A percentile compares a stretch with the other conserved stretches of the same genome.
These are phyloP conservation scores for Myotis myotis DNA, from an alignment of 2,797 vertebrate species.

Conservation along the genomic window DNA sequence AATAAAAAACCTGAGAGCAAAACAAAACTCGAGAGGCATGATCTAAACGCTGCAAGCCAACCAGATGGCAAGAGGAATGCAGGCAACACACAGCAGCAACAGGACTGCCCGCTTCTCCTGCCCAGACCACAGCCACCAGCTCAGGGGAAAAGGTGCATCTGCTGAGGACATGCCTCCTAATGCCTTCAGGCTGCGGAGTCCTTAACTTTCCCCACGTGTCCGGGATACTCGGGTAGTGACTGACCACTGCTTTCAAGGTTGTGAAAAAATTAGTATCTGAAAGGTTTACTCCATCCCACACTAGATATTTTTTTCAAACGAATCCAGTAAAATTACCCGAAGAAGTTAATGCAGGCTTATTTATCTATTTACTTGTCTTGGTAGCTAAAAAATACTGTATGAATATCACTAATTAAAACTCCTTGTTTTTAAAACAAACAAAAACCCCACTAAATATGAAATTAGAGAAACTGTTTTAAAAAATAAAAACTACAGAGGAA, in stretches of 20 bases:
- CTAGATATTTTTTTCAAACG: background rate
- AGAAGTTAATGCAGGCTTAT: background rate
- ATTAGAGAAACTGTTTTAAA: constrained; percentile 1
- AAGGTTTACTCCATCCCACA: background rate
- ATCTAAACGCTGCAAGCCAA: background rate
- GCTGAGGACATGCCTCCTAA: background rate
- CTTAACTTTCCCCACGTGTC: background rate
- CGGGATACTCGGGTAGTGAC: background rate
- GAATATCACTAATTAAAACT: constrained; percentile 22
- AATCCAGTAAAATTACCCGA: constrained; percentile 22
- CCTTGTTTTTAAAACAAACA: constrained; percentile 17
- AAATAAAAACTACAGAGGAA: background rate
- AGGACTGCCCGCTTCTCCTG: background rate
- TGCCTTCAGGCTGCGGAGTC: background rate
- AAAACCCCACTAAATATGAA: constrained; percentile 30
- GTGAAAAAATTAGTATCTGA: constrained; percentile 23
- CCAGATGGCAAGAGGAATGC: background rate
- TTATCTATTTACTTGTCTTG: background rate
- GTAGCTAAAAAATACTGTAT: background rate
- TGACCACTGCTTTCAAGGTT: constrained; percentile 9
- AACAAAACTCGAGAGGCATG: background rate
- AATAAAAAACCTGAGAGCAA: background rate
- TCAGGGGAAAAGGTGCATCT: background rate
- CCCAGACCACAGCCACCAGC: background rate
- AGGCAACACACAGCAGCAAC: background rate